These are phyloP conservation scores for Corythornis vintsioides DNA, from an alignment of 2,113 vertebrate genomes.

Conservation along the genomic window DNA sequence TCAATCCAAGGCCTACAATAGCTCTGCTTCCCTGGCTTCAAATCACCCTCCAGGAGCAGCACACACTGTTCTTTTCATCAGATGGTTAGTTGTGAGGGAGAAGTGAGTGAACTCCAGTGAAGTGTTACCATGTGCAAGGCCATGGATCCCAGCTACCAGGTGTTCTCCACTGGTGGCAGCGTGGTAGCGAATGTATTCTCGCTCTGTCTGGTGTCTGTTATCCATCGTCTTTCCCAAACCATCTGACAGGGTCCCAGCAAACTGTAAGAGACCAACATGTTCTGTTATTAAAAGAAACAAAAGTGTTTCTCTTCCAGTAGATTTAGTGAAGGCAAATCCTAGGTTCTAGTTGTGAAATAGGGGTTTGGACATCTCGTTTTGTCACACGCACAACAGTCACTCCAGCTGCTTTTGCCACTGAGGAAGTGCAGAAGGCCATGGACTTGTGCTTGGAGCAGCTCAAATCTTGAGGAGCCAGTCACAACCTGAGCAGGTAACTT, in stretches of 20 bases:
- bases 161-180: constrained; percentile 96
- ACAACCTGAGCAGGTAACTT: not conserved
- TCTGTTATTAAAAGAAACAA: not conserved
- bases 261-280: constrained; percentile 73
- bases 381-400: not conserved
- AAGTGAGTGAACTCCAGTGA: not conserved
- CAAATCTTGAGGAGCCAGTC: constrained; percentile 37
- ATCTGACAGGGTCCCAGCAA: constrained; percentile 93
- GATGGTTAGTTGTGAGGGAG: not conserved
- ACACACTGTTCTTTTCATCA: not conserved
- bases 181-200: constrained; percentile 96
- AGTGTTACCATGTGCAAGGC: constrained; percentile 91
- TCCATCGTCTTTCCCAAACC: constrained; percentile 98
- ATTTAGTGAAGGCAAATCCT: not conserved
- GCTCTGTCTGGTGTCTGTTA: constrained; percentile 91
- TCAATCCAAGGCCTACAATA: not conserved
- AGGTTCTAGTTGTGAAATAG: not conserved
- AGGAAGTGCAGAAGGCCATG: not conserved
- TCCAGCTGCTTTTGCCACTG: not conserved
- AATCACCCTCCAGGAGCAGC: not conserved
- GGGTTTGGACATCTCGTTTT: not conserved
- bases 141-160: constrained; percentile 95
- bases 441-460: not conserved
- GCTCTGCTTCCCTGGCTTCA: not conserved
- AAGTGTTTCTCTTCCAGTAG: not conserved